Conservation (phyloP, 2,888 invertebrate species). For the Epirrhoe tristata region DNA sequence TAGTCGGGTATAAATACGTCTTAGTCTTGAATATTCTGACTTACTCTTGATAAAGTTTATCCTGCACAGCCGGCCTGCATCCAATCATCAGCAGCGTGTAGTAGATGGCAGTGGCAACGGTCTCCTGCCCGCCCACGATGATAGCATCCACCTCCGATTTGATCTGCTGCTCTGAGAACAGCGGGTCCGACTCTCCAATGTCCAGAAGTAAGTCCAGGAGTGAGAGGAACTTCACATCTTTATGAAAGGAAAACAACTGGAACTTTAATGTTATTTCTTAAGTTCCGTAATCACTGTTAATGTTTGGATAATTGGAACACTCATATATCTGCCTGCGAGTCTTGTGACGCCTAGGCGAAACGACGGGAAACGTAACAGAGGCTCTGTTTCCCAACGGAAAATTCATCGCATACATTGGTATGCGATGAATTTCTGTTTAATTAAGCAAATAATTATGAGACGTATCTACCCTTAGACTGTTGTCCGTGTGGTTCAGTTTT, state of each 20-base stretch:
- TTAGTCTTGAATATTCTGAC: conserved; percentile 25
- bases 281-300: no score
- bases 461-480: no score
- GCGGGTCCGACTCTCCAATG: conserved; percentile 66
- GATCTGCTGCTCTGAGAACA: conserved; percentile 79
- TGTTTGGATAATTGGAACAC: no score
- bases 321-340: no score
- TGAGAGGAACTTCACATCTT: conserved; percentile 65
- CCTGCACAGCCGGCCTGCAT: conserved; percentile 65
- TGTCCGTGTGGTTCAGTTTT: conserved; percentile 22
- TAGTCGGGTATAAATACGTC: no score
- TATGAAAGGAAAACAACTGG: conserved; percentile 1
- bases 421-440: no score
- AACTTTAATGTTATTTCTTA: background rate
- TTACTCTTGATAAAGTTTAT: conserved; percentile 68
- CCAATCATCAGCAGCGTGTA: conserved; percentile 72
- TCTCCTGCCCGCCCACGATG: conserved; percentile 84
- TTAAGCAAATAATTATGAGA: no score
- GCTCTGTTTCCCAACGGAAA: no score
- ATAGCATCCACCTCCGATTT: conserved; percentile 85
- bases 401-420: no score
- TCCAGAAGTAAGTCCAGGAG: conserved; percentile 84
- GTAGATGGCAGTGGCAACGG: conserved; percentile 70
- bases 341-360: no score
- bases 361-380: no score